Evolutionary conservation across 2,888 invertebrate species (phyloP).

Genomic region (Lithophane socia): DNA sequence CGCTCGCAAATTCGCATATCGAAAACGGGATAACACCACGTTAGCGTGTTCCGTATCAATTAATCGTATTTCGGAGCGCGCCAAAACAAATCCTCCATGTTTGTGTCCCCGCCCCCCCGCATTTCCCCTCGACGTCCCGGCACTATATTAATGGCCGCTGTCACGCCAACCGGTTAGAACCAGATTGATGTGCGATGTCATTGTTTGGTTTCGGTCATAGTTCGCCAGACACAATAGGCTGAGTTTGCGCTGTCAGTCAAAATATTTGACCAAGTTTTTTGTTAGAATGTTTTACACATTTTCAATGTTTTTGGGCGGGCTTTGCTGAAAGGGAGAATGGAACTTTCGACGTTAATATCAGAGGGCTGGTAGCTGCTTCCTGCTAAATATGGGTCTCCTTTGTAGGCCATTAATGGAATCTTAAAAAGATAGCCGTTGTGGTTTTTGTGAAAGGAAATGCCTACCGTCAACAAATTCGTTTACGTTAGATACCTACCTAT

Average conservation of each 20-base stretch:
- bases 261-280: constrained; percentile 60
- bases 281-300: constrained; percentile 47
- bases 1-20: constrained; percentile 66
- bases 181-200: constrained; percentile 74
- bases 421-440: not conserved
- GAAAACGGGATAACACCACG: constrained; percentile 69
- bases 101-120: constrained; percentile 64
- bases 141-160: constrained; percentile 79
- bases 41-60: constrained; percentile 83
- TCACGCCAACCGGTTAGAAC: constrained; percentile 76
- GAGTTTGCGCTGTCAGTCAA: constrained; percentile 64
- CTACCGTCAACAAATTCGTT: not conserved
- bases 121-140: constrained; percentile 36
- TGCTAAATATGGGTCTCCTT: constrained; percentile 27
- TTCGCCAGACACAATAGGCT: constrained; percentile 54
- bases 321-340: constrained; percentile 23
- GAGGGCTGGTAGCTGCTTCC: constrained; percentile 14
- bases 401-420: constrained; percentile 19
- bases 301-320: constrained; percentile 16
- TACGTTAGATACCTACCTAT: not conserved
- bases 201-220: constrained; percentile 68
- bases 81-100: constrained; percentile 86
- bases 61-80: constrained; percentile 85
- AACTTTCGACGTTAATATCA: constrained; percentile 4
- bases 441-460: not conserved